Conservation (phyloP, 2,797 vertebrate genomes). For the Micropoecilia bifurca region DNA sequence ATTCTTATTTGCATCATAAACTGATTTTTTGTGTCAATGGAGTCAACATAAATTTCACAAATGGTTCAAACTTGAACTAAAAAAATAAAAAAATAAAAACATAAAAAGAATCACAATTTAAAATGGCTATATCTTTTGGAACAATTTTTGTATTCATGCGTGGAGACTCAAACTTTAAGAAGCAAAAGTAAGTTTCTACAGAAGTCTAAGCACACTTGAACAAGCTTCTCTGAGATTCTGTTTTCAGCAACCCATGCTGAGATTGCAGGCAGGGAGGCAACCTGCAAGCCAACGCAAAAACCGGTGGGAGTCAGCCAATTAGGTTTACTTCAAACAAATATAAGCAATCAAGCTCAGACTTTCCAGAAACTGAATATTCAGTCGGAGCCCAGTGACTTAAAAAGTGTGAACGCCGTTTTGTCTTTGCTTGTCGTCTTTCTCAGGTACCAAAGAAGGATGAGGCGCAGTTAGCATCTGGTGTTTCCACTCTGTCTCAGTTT, state of each 20-base stretch:
- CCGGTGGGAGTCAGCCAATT: slow-evolving; percentile 4
- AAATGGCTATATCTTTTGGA: not conserved
- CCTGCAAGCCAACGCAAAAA: not conserved
- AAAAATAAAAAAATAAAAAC: not conserved
- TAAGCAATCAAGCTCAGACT: slow-evolving; percentile 1
- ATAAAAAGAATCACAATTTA: not conserved
- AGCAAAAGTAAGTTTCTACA: not conserved
- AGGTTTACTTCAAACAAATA: slow-evolving; percentile 1
- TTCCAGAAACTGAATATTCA: slow-evolving; percentile 3
- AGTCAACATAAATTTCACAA: not conserved
- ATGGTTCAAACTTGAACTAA: not conserved
- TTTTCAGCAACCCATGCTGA: slow-evolving; percentile 21
- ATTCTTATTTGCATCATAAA: not conserved
- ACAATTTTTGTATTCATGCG: not conserved
- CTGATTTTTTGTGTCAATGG: not conserved
- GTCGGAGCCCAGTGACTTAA: not conserved
- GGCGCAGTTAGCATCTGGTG: slow-evolving; percentile 3
- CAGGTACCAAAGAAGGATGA: slow-evolving; percentile 1
- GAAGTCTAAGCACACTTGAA: not conserved
- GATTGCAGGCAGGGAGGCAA: slow-evolving; percentile 15
- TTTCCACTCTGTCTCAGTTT: slow-evolving; percentile 12
- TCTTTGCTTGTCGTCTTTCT: not conserved
- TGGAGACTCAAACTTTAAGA: not conserved
- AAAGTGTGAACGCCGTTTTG: not conserved
- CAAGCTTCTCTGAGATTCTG: slow-evolving; percentile 3